Percentiles rank a stretch among this genome's conserved stretches.
These are phyloP conservation scores for Strigamia crassipes DNA, from an alignment of 2,888 invertebrate species.

Conservation along the genomic window DNA sequence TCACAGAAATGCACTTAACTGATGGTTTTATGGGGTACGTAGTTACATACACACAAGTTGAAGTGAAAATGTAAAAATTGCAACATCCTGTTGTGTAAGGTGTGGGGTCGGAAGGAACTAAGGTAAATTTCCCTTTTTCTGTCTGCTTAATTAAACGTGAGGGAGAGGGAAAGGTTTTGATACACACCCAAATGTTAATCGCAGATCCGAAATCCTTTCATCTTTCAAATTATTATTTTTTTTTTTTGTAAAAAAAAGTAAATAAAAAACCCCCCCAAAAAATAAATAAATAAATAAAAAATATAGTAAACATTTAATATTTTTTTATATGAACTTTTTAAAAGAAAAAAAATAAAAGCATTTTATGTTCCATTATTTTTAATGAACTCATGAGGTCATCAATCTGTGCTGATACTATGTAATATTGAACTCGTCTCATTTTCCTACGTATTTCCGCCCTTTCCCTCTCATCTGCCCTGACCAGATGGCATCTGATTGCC, in stretches of 20 bases:
- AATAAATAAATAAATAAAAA: neutral
- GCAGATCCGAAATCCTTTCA: neutral
- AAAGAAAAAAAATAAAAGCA: neutral
- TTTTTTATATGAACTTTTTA: neutral
- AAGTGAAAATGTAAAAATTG: neutral
- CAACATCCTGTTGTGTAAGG: neutral
- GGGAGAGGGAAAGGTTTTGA: neutral
- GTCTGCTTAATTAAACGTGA: conserved; percentile 13
- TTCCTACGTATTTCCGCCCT: neutral
- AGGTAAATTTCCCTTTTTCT: conserved; percentile 32
- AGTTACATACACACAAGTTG: neutral
- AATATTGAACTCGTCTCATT: neutral
- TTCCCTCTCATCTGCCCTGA: neutral
- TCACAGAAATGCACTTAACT: neutral
- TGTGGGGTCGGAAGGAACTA: neutral
- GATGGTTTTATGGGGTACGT: neutral
- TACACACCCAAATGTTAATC: conserved; percentile 15
- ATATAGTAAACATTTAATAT: neutral
- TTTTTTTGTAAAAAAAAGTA: neutral
- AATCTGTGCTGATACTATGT: conserved; percentile 6
- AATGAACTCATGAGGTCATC: conserved; percentile 18
- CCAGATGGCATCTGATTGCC: conserved; percentile 27
- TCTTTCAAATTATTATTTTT: neutral
- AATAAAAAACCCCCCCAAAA: neutral
- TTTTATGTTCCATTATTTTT: conserved; percentile 12